Evolutionary conservation across 1,140 invertebrate genomes (phyloP).

Genomic region (Drosophila novamexicana): DNA sequence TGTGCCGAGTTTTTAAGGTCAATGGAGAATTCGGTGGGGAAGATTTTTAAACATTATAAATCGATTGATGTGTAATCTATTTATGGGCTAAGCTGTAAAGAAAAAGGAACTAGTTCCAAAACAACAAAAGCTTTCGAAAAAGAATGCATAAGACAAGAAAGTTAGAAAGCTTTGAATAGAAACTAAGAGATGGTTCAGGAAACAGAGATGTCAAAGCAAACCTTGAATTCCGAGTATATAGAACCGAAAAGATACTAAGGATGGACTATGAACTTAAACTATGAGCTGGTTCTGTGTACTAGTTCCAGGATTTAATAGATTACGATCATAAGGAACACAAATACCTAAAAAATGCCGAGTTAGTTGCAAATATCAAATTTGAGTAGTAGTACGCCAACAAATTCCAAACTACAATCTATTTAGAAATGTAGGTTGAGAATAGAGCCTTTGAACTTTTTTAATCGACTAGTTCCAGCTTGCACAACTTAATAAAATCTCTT

Average conservation of each 20-base stretch:
- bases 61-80: background rate
- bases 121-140: too few relatives aligned
- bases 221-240: too few relatives aligned
- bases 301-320: background rate
- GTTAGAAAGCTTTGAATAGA: too few relatives aligned
- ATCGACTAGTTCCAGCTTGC: background rate
- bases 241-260: too few relatives aligned
- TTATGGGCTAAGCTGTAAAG: constrained; percentile 8
- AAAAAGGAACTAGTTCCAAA: too few relatives aligned
- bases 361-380: background rate
- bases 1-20: constrained; percentile 12
- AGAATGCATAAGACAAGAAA: too few relatives aligned
- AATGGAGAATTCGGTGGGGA: constrained; percentile 6
- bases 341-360: too few relatives aligned
- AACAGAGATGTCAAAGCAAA: too few relatives aligned
- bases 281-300: background rate
- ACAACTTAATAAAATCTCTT: background rate
- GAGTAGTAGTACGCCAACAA: background rate
- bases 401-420: background rate
- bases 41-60: background rate
- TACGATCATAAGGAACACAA: background rate
- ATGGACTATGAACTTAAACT: too few relatives aligned
- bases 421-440: too few relatives aligned
- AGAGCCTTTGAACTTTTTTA: background rate
- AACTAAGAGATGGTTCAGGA: too few relatives aligned